phyloP scores from a whole-genome alignment of 2,797 vertebrate genomes.

The Octomys mimax region DNA sequence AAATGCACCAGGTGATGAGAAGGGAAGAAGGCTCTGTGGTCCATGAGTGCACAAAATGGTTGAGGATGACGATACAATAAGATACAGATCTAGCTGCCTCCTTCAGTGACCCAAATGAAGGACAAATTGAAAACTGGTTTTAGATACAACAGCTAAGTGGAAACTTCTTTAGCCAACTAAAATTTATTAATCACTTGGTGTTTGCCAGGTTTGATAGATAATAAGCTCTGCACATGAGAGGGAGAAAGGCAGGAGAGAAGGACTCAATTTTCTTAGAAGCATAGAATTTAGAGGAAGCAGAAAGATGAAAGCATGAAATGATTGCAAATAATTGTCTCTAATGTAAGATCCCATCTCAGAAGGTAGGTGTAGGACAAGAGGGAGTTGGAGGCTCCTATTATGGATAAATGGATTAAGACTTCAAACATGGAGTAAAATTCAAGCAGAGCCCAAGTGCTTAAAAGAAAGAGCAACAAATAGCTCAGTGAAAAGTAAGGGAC shows the following conservation, averaged over 20 bases:
- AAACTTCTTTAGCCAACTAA: not conserved
- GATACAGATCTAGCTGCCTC: not conserved
- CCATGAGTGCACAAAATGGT: not conserved
- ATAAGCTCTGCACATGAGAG: not conserved
- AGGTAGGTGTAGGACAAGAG: not conserved
- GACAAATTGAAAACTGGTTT: not conserved
- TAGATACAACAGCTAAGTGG: not conserved
- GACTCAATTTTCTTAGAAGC: not conserved
- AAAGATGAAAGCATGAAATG: not conserved
- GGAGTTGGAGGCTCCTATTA: not conserved
- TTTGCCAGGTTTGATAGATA: not conserved
- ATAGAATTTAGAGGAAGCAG: not conserved
- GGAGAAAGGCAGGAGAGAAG: not conserved
- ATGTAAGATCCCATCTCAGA: not conserved
- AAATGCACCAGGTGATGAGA: conserved; percentile 21
- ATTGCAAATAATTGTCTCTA: not conserved
- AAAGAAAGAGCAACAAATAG: not conserved
- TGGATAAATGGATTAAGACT: not conserved
- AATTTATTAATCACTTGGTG: not conserved
- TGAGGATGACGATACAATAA: not conserved
- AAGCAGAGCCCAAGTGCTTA: not conserved
- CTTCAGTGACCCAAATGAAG: not conserved
- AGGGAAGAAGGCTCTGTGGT: not conserved
- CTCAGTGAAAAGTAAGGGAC: not conserved
- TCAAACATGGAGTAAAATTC: not conserved